Conservation (phyloP, 1,140 invertebrate genomes). For the Drosophila arawakana region DNA sequence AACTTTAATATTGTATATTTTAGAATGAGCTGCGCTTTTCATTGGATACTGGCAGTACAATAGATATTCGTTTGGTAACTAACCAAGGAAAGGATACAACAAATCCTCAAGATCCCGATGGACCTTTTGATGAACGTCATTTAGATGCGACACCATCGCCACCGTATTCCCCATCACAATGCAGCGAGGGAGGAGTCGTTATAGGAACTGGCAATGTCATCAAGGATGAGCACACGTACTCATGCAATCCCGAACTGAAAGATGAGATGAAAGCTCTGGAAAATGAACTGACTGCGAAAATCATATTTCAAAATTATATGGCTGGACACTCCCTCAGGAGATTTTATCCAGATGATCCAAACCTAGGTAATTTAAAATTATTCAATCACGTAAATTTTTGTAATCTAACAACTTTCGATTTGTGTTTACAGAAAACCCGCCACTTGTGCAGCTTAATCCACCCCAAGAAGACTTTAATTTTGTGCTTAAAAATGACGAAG, state of each 20-base stretch:
- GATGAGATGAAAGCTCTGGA: conserved; percentile 75
- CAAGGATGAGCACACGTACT: conserved; percentile 78
- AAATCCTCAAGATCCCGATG: conserved; percentile 54
- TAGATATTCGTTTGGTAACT: conserved; percentile 79
- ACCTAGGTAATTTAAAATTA: conserved; percentile 57
- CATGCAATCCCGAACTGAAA: conserved; percentile 75
- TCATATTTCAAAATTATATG: conserved; percentile 76
- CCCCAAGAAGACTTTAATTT: conserved; percentile 80
- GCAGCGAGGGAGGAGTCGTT: conserved; percentile 51
- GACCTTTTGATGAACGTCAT: conserved; percentile 60
- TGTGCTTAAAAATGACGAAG: conserved; percentile 76
- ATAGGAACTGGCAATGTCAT: conserved; percentile 69
- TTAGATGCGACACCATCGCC: conserved; percentile 72
- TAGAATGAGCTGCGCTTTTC: conserved; percentile 67
- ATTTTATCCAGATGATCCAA: conserved; percentile 80
- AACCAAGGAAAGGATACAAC: conserved; percentile 71
- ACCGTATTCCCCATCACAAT: conserved; percentile 63
- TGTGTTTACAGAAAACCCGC: conserved; percentile 72
- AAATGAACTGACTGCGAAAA: conserved; percentile 76
- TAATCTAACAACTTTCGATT: neutral
- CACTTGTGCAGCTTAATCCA: conserved; percentile 76
- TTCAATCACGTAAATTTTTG: neutral
- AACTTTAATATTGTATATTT: neutral
- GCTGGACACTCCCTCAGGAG: conserved; percentile 72
- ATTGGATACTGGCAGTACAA: conserved; percentile 78